Base-by-base conservation (phyloP, 1,140 invertebrate genomes). In the Dysdera silvatica region DNA sequence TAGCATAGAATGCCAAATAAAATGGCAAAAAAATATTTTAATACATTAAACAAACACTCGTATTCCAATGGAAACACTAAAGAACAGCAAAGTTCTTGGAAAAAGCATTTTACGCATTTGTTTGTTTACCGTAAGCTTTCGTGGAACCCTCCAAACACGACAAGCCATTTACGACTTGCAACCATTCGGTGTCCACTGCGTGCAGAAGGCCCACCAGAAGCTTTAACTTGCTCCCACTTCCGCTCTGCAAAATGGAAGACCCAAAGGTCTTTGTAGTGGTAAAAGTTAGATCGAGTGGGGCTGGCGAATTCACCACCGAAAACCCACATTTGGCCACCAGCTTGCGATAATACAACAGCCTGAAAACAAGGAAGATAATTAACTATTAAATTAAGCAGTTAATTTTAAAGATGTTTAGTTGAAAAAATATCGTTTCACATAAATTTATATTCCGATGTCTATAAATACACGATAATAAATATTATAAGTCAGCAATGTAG, bases 281-380 rank as follows among this genome's bases (percentile, higher is more conserved):
- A 87, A 76, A 95, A 96, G 74, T 95, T 92, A 31, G 87, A 86
- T 72, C 95, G 89, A 0, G 87, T 86, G 2, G 87, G 86, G 75
- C 87, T 93, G 1, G 88, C 85, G 78, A 89, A 95, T 80, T 97
- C 93, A 6, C 93, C 93, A 23, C 92, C 92, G 82, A 95, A 95
- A 35, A 95, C 71, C 80, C 80, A 82, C 61, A 82, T 67, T 70
- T 82, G 79, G 81, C 92, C 89, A 16, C 88, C 89, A 68, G 85
- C 85, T 31, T 84, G 80, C 31, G 85, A 80, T 24, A 87, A 80
- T 18, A 82, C 76, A 10, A 91, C 82, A 69, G 76, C 74, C 77
- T 77, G 55, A n/a, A 71, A 59, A 20, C 16, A 48, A 26, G n/a
- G 16, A 8, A 24, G 12, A 40, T 6, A 55, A 55, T 1, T 12